Evolutionary conservation across 30 jellyfish, hydroid and myxozoan genomes (phyloP).

Genomic region (Aurelia aurita complex sp. Pacific): DNA sequence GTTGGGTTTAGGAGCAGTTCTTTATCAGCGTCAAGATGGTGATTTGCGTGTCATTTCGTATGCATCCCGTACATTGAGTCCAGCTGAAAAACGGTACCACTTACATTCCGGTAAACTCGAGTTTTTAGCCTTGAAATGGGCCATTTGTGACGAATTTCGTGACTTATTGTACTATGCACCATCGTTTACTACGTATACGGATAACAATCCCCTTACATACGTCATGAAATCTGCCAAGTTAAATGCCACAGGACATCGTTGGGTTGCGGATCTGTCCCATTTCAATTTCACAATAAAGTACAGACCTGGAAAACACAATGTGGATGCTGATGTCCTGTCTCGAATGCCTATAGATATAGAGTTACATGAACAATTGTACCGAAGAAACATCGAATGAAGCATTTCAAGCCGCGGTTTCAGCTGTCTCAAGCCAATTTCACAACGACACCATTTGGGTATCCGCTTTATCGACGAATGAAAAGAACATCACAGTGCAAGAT

Average conservation of each 20-base stretch:
- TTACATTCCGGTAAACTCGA: conserved; percentile 47
- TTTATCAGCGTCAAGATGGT: conserved; percentile 43
- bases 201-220: conserved; percentile 52
- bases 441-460: conserved; percentile 16
- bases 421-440: conserved; percentile 5
- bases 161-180: conserved; percentile 32
- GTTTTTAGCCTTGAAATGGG: conserved; percentile 61
- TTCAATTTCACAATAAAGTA: conserved; percentile 40
- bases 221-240: conserved; percentile 42
- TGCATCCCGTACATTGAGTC: conserved; percentile 31
- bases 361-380: conserved; percentile 13
- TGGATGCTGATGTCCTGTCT: conserved; percentile 55
- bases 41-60: conserved; percentile 26
- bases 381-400: conserved; percentile 29
- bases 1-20: conserved; percentile 39
- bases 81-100: conserved; percentile 37
- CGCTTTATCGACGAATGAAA: conserved; percentile 9
- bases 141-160: conserved; percentile 40
- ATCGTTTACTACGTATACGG: conserved; percentile 28
- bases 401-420: conserved; percentile 58
- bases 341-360: conserved; percentile 43
- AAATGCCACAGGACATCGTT: conserved; percentile 56
- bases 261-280: conserved; percentile 50
- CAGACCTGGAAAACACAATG: conserved; percentile 43
- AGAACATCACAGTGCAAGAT: conserved; percentile 14